A percentile compares a stretch with the other conserved stretches of the same genome.
These are phyloP conservation scores for Agrotis ipsilon DNA, from an alignment of 2,888 invertebrate genomes.

Conservation along the genomic window DNA sequence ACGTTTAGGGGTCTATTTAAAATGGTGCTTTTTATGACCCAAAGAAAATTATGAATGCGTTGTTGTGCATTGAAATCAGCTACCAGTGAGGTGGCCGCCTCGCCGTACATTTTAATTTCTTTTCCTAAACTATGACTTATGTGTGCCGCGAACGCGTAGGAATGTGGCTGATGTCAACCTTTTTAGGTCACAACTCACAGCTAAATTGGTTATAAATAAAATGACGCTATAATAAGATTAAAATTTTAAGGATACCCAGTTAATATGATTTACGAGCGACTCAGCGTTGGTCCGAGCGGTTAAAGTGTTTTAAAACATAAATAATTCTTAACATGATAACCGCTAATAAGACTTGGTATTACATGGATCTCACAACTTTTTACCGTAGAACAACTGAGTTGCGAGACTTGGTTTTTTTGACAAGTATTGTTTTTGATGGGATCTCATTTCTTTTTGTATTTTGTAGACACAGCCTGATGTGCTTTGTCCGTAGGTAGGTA, in stretches of 20 bases:
- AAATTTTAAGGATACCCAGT: slow-evolving; percentile 66
- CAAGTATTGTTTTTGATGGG: too few species aligned
- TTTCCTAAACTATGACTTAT: slow-evolving; percentile 74
- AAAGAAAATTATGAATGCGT: slow-evolving; percentile 87
- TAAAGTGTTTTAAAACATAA: slow-evolving; percentile 74
- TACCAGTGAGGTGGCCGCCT: slow-evolving; percentile 73
- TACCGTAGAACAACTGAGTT: too few species aligned
- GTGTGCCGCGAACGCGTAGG: slow-evolving; percentile 71
- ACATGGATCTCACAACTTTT: too few species aligned
- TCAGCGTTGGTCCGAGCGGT: slow-evolving; percentile 52
- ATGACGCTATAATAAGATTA: slow-evolving; percentile 56
- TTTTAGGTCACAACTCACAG: slow-evolving; percentile 58
- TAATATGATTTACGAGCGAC: slow-evolving; percentile 75
- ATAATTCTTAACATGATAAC: slow-evolving; percentile 77
- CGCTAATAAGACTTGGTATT: slow-evolving; percentile 71
- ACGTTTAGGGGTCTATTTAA: slow-evolving; percentile 72
- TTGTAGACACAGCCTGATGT: too few species aligned
- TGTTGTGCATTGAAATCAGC: slow-evolving; percentile 79
- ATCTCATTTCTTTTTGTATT: too few species aligned
- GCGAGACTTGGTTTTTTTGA: too few species aligned
- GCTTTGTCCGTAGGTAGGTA: too few species aligned
- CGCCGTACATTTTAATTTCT: slow-evolving; percentile 76
- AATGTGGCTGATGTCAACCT: slow-evolving; percentile 68
- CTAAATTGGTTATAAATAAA: slow-evolving; percentile 58
- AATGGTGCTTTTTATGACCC: slow-evolving; percentile 84